phyloP scores from a whole-genome alignment of 2,888 invertebrate species.

The Geophilus truncorum region DNA sequence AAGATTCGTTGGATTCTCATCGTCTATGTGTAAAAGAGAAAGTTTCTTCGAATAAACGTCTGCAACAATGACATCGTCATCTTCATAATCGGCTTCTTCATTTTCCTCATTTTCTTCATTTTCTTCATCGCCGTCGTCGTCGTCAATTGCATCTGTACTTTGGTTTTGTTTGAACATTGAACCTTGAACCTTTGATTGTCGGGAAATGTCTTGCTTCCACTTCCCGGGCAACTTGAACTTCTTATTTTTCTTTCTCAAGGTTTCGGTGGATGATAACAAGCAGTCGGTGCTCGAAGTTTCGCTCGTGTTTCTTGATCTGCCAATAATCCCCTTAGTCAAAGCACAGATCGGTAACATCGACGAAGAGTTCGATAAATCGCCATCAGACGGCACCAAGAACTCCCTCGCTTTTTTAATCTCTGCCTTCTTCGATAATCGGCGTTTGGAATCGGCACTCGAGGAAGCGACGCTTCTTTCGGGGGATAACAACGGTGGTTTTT shows the following conservation, averaged over 20 bases:
- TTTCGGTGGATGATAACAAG: neutral
- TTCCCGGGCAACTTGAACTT: neutral
- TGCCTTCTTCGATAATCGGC: neutral
- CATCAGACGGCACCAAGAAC: neutral
- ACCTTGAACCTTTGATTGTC: too few relatives aligned
- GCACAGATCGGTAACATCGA: neutral
- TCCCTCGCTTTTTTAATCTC: neutral
- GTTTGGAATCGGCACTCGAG: neutral
- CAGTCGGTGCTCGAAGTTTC: neutral
- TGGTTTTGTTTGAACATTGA: too few relatives aligned
- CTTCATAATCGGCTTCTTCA: too few relatives aligned
- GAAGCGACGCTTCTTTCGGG: neutral
- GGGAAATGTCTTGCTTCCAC: too few relatives aligned
- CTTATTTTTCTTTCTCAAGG: neutral
- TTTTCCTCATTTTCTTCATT: too few relatives aligned
- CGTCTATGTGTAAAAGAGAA: too few relatives aligned
- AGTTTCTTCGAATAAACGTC: too few relatives aligned
- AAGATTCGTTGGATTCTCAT: too few relatives aligned
- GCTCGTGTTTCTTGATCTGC: neutral
- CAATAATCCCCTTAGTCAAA: neutral
- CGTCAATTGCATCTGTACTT: too few relatives aligned
- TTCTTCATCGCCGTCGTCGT: neutral
- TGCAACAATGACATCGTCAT: too few relatives aligned
- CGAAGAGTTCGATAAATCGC: neutral
- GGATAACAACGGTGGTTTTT: neutral